phyloP scores from a whole-genome alignment of 2,797 vertebrate genomes.

The Epinephelus malabaricus region DNA sequence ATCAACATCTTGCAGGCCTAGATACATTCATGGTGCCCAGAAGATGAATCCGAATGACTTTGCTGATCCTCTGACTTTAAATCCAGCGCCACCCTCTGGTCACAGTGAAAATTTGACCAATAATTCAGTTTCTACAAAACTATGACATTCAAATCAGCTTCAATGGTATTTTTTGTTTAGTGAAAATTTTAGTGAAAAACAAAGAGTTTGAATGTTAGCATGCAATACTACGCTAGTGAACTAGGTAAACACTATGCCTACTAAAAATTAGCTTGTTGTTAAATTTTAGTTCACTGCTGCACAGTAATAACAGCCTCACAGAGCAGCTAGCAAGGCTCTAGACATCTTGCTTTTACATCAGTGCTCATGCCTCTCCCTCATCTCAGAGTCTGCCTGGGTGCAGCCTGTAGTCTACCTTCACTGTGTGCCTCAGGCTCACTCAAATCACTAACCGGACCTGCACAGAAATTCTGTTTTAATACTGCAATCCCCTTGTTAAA shows the following conservation, averaged over 20 bases:
- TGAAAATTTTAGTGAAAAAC: neutral
- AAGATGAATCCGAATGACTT: neutral
- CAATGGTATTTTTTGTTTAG: neutral
- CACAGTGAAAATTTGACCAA: neutral
- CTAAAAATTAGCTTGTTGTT: neutral
- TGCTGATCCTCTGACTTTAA: neutral
- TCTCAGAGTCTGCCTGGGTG: neutral
- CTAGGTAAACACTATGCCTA: neutral
- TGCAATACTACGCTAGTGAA: neutral
- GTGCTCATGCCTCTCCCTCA: neutral
- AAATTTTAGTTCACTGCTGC: neutral
- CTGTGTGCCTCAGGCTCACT: neutral
- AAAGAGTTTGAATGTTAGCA: neutral
- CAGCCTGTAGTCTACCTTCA: neutral
- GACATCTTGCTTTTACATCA: constrained; percentile 18
- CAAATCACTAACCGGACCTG: neutral
- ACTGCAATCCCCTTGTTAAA: neutral
- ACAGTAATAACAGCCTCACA: neutral
- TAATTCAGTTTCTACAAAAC: neutral
- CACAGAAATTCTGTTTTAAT: neutral
- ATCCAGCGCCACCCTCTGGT: neutral
- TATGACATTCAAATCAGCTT: neutral
- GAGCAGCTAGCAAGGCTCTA: neutral
- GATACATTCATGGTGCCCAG: too few species aligned
- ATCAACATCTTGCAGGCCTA: too few species aligned